Evolutionary conservation across 2,888 invertebrate species (phyloP), one percentile per base, ranked within the genome.

Genomic region (Zelleria hepariella): DNA sequence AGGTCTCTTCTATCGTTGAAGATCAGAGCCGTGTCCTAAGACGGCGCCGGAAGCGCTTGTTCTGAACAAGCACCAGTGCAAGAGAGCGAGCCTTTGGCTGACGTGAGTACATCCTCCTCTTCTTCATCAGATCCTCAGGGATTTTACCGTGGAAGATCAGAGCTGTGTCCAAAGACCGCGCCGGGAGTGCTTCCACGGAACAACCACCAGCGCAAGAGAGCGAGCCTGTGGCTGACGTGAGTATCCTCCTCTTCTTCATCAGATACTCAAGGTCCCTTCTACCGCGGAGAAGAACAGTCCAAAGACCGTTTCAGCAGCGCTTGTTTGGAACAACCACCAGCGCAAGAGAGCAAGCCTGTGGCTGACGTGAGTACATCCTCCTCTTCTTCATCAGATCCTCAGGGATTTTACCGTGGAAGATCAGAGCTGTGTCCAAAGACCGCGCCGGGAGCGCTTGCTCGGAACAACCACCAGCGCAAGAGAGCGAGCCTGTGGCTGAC

Each of bases 1-100:
- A n/a, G n/a, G n/a, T 96, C 96, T 0, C 86, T 98, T 49, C 86
- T 98, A 59, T 97, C 97, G 0, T 98, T 98, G 97, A 91, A 94
- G 61, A 91, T 93, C 61, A 90, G 96, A 56, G 91, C 92, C 48
- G 92, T 92, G 63, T 93, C 93, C 27, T 89, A 93, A 25, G 93
- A 93, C 71, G 67, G 85, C 0, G 67, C 64, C 25, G 61, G 26
- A 27, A 55, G 32, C 60, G 54, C 18, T 24, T 47, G 62, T 58
- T 59, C 59, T 54, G 63, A 63, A 42, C n/a, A n/a, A n/a, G 32
- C 32, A 10, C 32, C 32, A 15, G 15, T 15, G 15, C 32, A 2
- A 15, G 32, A 42, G 10, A 42, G 10, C 32, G 32, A 42, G 32
- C 32, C 32, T 42, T 42, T 42, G 32, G 15, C 32, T 4, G 32